These are phyloP conservation scores for Leptodactylus fuscus DNA, from an alignment of 2,113 vertebrate genomes.

Conservation along the genomic window DNA sequence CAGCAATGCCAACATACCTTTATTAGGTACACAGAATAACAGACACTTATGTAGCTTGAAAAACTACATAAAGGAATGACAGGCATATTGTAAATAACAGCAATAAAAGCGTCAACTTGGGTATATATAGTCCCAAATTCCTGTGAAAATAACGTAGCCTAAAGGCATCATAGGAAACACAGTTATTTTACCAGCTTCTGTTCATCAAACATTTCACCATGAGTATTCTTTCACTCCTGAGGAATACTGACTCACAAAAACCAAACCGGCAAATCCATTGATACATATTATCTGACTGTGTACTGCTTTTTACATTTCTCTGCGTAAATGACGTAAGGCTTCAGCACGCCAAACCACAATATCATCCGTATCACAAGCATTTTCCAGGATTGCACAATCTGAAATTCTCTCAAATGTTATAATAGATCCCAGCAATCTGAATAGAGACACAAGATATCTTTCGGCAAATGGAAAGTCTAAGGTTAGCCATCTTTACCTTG, in stretches of 20 bases:
- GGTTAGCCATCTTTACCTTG: no score
- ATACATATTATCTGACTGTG: background rate
- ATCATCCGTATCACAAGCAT: conserved; percentile 23
- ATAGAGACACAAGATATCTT: background rate
- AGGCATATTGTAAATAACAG: no score
- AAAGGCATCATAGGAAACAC: background rate
- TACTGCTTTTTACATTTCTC: background rate
- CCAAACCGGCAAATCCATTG: background rate
- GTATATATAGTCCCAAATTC: background rate
- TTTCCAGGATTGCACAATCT: conserved; percentile 29
- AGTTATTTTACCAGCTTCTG: background rate
- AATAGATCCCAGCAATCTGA: background rate
- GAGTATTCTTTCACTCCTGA: background rate
- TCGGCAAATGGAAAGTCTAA: background rate
- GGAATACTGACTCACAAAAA: background rate
- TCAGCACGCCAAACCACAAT: conserved; percentile 1
- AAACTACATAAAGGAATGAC: no score
- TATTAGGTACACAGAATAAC: background rate
- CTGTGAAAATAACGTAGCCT: no score
- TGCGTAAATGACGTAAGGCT: background rate
- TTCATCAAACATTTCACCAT: background rate
- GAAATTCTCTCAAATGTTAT: background rate
- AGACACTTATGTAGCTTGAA: no score
- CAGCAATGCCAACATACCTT: background rate
- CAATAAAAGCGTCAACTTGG: no score